Percentiles rank a stretch among this genome's conserved stretches.
Conservation (phyloP, 2,797 vertebrate genomes). For the Phaenicophaeus curvirostris region DNA sequence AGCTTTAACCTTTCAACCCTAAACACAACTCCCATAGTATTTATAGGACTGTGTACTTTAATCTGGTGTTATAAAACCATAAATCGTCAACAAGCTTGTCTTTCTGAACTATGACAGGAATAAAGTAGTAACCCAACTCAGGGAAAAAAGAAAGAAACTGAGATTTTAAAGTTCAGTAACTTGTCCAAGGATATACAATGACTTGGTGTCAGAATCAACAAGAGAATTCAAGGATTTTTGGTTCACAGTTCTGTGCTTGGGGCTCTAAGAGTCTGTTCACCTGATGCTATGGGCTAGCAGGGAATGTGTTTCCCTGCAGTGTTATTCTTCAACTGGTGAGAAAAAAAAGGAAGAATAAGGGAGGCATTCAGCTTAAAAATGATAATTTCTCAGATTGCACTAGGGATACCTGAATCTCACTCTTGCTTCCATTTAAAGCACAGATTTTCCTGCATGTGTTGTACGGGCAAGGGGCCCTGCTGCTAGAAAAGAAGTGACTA, state of each 20-base stretch:
- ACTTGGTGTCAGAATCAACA: neutral
- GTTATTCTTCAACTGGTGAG: neutral
- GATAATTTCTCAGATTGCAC: neutral
- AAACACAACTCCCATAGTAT: neutral
- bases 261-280: neutral
- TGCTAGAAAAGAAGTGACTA: slow-evolving; percentile 85
- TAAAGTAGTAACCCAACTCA: neutral
- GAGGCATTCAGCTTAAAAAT: neutral
- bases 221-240: neutral
- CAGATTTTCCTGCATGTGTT: slow-evolving; percentile 87
- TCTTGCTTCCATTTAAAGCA: slow-evolving; percentile 70
- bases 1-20: neutral
- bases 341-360: neutral
- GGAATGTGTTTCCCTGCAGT: neutral
- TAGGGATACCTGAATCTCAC: neutral
- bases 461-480: slow-evolving; percentile 86
- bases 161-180: neutral
- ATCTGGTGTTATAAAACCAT: neutral
- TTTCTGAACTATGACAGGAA: neutral
- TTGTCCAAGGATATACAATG: neutral
- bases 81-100: neutral
- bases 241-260: neutral
- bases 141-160: neutral
- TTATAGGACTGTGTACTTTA: neutral
- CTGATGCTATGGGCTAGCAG: neutral